Evolutionary conservation across 2,113 vertebrate genomes (phyloP).

Genomic region (Heptranchias perlo): DNA sequence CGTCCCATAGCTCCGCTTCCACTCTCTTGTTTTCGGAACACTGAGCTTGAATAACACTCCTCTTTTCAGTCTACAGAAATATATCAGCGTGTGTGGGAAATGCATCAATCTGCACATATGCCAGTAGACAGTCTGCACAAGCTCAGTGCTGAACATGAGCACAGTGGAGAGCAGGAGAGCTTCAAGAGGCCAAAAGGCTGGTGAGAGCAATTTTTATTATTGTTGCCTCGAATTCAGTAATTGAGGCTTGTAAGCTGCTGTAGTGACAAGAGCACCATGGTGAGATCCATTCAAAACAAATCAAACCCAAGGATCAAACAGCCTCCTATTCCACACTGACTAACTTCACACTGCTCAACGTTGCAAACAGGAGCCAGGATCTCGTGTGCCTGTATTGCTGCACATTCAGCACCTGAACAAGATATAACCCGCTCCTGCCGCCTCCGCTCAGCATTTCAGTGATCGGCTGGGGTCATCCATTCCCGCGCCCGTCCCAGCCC

Average conservation of each 20-base stretch:
- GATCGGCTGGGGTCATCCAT: background rate
- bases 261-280: background rate
- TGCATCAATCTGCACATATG: background rate
- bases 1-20: background rate
- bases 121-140: background rate
- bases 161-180: background rate
- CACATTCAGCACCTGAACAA: background rate
- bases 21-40: background rate
- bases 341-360: background rate
- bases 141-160: background rate
- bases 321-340: background rate
- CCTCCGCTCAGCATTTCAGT: no score
- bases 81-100: background rate
- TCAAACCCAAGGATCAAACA: background rate
- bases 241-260: background rate
- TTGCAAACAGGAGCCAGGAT: no score
- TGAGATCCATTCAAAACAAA: background rate
- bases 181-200: background rate
- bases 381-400: background rate
- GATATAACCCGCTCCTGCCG: background rate
- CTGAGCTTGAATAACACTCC: background rate
- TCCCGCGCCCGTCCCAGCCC: no score
- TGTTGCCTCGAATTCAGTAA: background rate
- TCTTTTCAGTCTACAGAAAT: background rate
- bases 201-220: background rate